Conservation (phyloP, 1,140 invertebrate genomes). For the Drosophila cardini region DNA sequence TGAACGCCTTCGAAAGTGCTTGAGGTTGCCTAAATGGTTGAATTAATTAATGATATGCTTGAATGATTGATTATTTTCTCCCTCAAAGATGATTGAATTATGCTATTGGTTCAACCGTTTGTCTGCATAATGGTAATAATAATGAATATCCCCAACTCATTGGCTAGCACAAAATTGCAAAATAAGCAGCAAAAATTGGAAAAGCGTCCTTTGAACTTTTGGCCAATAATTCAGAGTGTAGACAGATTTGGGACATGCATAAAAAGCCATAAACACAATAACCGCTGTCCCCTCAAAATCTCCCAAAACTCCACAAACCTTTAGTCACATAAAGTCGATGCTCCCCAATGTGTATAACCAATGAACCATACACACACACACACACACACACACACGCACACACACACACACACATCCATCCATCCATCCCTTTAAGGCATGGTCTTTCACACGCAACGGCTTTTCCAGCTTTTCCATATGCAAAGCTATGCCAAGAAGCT, state of each 20-base stretch:
- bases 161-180: conserved; percentile 27
- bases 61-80: conserved; percentile 79
- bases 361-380: conserved; percentile 5
- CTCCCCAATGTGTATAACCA: conserved; percentile 2
- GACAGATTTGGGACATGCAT: conserved; percentile 60
- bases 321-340: not conserved
- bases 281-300: conserved; percentile 23
- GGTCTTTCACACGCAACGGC: conserved; percentile 26
- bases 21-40: conserved; percentile 73
- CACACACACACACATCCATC: conserved; percentile 1
- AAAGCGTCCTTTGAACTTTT: conserved; percentile 66
- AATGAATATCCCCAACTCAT: not conserved
- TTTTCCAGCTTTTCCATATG: conserved; percentile 29
- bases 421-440: not conserved
- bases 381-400: conserved; percentile 4
- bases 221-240: conserved; percentile 69
- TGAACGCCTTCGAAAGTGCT: conserved; percentile 42
- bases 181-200: conserved; percentile 39
- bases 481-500: conserved; percentile 51
- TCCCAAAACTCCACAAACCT: not conserved
- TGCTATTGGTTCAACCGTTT: conserved; percentile 47
- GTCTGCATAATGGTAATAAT: not conserved
- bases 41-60: conserved; percentile 81
- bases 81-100: conserved; percentile 72
- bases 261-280: conserved; percentile 61